Evolutionary conservation across 2,113 vertebrate species (phyloP), one percentile per base, ranked within the genome.

Genomic region (Paratilapia polleni): DNA sequence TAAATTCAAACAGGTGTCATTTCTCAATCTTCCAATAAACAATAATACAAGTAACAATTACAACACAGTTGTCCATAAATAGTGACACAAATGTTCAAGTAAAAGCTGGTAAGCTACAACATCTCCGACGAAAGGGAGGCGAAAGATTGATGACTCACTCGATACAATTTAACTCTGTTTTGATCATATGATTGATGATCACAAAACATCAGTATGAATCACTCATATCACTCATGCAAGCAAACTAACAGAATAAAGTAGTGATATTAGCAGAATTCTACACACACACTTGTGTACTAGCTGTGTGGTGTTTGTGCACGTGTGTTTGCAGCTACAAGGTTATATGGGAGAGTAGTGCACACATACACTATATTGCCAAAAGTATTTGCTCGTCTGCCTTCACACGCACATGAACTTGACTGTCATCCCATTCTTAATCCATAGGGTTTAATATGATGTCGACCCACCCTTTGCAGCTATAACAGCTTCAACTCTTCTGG

Each of bases 141-240:
- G 19, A 38, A n/a, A n/a, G 34, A 85, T 54, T 83, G 66, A 89
- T 90, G 60, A 83, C 57, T 88, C 54, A 83, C 77, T 83, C 61
- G 8, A 17, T 68, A 63, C 61, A 66, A 34, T 88, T 88, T 85
- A 34, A 38, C 75, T 36, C 81, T 62, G 28, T 88, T 62, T 76
- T 82, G 87, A 90, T 92, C 63, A 31, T n/a, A 49, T 91, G 91
- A 94, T 89, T 92, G 89, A 94, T 89, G 78, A 54, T 58, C 82
- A 79, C 70, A 49, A 41, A 85, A 60, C 88, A 82, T 89, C 89
- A 78, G 57, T 89, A 92, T 91, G 81, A 90, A 81, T 74, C 43
- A 52, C 17, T 73, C 24, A 84, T 83, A 94, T 93, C 91, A 85
- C 56, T 93, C 88, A 88, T 79, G 58, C 76, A 59, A 78, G 77